These are phyloP conservation scores for Adoxophyes honmai DNA, from an alignment of 1,140 invertebrate species.

Conservation along the genomic window DNA sequence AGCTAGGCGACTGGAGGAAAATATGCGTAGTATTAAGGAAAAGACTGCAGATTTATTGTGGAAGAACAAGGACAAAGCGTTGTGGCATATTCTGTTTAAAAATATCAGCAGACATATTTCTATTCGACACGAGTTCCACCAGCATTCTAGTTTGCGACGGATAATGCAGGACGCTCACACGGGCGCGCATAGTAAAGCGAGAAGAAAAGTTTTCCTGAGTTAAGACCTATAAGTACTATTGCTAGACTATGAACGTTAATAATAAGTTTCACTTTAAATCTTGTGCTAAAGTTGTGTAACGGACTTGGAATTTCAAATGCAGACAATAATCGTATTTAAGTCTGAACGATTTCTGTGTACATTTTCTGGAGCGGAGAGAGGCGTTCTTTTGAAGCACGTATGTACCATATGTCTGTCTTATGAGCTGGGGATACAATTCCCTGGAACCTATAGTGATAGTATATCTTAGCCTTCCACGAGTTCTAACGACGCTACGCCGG, in stretches of 20 bases:
- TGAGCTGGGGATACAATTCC: constrained; percentile 32
- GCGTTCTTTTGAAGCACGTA: constrained; percentile 29
- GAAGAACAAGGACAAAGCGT: constrained; percentile 75
- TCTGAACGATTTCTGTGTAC: neutral
- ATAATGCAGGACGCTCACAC: constrained; percentile 81
- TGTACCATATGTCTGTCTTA: constrained; percentile 35
- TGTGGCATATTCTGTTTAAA: constrained; percentile 76
- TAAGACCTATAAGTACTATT: constrained; percentile 20
- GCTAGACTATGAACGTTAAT: neutral
- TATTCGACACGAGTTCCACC: constrained; percentile 72
- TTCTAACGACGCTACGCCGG: constrained; percentile 31
- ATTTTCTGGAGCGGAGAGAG: neutral
- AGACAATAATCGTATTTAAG: constrained; percentile 36
- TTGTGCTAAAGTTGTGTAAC: neutral
- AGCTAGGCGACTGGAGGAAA: constrained; percentile 75
- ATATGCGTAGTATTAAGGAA: constrained; percentile 77
- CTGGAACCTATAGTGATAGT: constrained; percentile 28
- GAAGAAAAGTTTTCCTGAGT: constrained; percentile 36
- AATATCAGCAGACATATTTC: constrained; percentile 74
- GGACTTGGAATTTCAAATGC: neutral
- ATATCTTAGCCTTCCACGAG: constrained; percentile 23
- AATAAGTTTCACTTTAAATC: neutral
- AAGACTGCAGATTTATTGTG: constrained; percentile 75
- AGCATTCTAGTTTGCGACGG: constrained; percentile 66
- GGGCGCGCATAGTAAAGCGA: constrained; percentile 82